Base-by-base conservation (phyloP, 2,113 vertebrate species). In the human region DNA sequence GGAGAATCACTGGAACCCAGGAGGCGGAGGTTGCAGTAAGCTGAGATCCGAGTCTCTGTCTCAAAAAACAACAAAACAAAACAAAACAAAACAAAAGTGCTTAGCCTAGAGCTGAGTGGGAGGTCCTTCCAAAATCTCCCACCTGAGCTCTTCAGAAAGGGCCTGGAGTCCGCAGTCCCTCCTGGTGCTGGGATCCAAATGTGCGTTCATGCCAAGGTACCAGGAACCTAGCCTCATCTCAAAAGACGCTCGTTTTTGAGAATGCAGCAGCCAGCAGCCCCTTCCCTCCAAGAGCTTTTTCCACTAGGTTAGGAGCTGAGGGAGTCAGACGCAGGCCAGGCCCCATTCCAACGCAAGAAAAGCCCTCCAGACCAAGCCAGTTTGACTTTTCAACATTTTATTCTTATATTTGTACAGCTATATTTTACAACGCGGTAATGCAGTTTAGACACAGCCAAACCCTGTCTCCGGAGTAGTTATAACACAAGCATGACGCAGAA, bases 361-460 rank as follows among this genome's bases (percentile, higher is more conserved):
- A 85, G 48, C 86, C 35, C 52, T 73, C 22, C 8, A 1, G 40
- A 55, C 43, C 66, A 40, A 90, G 66, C 5, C 0, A 0, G 16
- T 52, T 92, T 97, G 95, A 98, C 97, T 99, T 99, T 99, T 98
- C 98, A 99, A 99, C 99, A 96, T 99, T 99, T 99, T 99, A 99
- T 99, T 99, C 96, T 99, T 99, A 99, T 99, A 99, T 99, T 99
- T 99, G 99, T 99, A 99, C 99, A 99, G 99, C 99, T 99, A 99
- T 99, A 99, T 99, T 99, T 99, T 99, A 99, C 99, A 99, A 99
- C 72, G 98, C 99, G 94, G 98, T 99, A 99, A 99, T 99, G 99
- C 99, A 99, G 98, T 99, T 99, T 98, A 99, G 99, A 99, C 98
- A 99, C 99, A 99, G 99, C 99, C 98, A 98, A 99, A 99, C 99